These are phyloP conservation scores for Danio kyathit DNA, from an alignment of 2,797 vertebrate species.

Conservation along the genomic window DNA sequence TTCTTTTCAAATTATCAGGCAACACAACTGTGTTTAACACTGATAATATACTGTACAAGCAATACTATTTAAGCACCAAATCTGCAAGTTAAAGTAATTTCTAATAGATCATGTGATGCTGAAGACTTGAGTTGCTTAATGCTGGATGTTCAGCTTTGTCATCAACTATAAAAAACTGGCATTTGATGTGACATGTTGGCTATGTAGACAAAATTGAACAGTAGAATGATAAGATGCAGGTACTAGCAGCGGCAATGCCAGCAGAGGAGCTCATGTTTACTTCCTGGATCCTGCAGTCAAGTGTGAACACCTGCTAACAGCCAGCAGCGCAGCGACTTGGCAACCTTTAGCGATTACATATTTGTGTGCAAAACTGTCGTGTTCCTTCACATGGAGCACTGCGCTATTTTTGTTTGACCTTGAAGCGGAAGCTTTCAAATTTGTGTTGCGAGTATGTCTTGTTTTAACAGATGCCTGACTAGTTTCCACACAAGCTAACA, in stretches of 20 bases:
- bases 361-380: not conserved
- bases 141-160: not conserved
- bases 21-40: not conserved
- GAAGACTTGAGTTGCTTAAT: not conserved
- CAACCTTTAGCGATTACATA: conserved; percentile 5
- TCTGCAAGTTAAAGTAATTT: not conserved
- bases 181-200: not conserved
- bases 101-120: not conserved
- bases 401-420: conserved; percentile 9
- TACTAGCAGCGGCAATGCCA: not conserved
- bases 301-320: not conserved
- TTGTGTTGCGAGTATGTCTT: not conserved
- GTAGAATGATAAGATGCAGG: not conserved
- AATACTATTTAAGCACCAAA: no score
- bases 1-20: no score
- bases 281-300: conserved; percentile 14
- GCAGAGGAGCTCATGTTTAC: conserved; percentile 3
- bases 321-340: conserved; percentile 3
- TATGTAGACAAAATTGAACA: not conserved
- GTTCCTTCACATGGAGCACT: not conserved
- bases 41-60: not conserved
- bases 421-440: not conserved
- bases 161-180: not conserved
- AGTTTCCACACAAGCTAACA: conserved; percentile 10
- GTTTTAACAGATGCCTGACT: not conserved